phyloP scores from a whole-genome alignment of 2,797 vertebrate species.

The Sebastes minor region DNA sequence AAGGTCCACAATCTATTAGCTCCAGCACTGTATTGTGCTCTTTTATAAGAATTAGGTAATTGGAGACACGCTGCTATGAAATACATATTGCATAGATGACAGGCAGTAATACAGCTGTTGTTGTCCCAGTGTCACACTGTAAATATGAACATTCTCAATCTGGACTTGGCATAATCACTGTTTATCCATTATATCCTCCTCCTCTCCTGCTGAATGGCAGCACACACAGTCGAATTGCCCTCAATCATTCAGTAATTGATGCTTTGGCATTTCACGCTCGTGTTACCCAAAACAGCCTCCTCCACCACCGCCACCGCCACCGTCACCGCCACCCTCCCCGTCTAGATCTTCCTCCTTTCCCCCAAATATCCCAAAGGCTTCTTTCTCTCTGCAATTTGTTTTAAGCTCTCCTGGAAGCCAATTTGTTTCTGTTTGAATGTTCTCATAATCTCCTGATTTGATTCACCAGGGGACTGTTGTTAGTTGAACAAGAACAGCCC shows the following conservation, averaged over 20 bases:
- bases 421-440: conserved; percentile 77
- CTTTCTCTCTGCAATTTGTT: conserved; percentile 73
- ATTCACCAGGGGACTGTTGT: conserved; percentile 74
- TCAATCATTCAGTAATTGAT: conserved; percentile 80
- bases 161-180: conserved; percentile 69
- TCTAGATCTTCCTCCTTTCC: conserved; percentile 27
- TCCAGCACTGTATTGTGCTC: conserved; percentile 5
- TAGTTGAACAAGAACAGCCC: conserved; percentile 59
- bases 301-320: neutral
- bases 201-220: conserved; percentile 60
- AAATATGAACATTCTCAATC: conserved; percentile 74
- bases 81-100: conserved; percentile 64
- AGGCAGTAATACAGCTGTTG: conserved; percentile 72
- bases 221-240: conserved; percentile 62
- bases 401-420: conserved; percentile 82
- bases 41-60: conserved; percentile 37
- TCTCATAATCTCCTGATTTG: conserved; percentile 80
- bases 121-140: conserved; percentile 67
- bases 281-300: conserved; percentile 70
- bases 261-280: conserved; percentile 63
- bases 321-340: neutral
- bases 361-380: conserved; percentile 72
- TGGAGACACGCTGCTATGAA: conserved; percentile 29
- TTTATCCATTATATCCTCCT: conserved; percentile 69
- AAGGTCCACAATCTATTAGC: conserved; percentile 5